Evolutionary conservation across 2,888 invertebrate genomes (phyloP), one percentile per base, ranked within the genome.

Genomic region (Drosophila flavopinicola): DNA sequence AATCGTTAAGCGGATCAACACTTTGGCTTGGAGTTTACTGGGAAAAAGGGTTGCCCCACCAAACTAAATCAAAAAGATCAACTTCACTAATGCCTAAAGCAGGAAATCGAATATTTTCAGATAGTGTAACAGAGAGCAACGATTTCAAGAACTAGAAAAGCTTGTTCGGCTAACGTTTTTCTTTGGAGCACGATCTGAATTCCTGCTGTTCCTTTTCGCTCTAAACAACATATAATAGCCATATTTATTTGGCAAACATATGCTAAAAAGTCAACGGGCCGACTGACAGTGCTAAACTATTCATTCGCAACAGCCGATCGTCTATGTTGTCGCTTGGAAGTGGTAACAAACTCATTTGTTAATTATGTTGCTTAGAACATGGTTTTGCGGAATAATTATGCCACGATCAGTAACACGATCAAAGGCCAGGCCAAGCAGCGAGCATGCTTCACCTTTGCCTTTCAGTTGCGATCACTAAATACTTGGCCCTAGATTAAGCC

Each of bases 341-440:
- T 78, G 86, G 80, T 76, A 87, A 88, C 85, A 88, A 86, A 90
- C 83, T 89, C 88, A 88, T 85, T 88, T 90, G 88, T 90, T 90
- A 89, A 90, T 90, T 89, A 90, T 88, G 87, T 90, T 90, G 80
- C 79, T 74, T 67, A 75, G 75, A 76, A 80, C 82, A 80, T 45
- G 73, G 48, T 45, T 57, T 57, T 63, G 57, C 35, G 66, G 64
- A 66, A 82, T 80, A 85, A 80, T 87, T 87, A 80, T 80, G 80
- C 80, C 80, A 80, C 80, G 80, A 80, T 80, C 80, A 80, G 85
- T 82, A 71, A 87, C 86, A 85, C 82, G 84, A 82, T 87, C 86
- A 82, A 87, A 87, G 82, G 88, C 85, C 75, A 87, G 64, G 37
- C 38, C 39, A 65, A 23, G 49, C 66, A 48, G 20, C 20, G 63